Evolutionary conservation across 2,113 vertebrate genomes (phyloP).

Genomic region (Xerus inauris): DNA sequence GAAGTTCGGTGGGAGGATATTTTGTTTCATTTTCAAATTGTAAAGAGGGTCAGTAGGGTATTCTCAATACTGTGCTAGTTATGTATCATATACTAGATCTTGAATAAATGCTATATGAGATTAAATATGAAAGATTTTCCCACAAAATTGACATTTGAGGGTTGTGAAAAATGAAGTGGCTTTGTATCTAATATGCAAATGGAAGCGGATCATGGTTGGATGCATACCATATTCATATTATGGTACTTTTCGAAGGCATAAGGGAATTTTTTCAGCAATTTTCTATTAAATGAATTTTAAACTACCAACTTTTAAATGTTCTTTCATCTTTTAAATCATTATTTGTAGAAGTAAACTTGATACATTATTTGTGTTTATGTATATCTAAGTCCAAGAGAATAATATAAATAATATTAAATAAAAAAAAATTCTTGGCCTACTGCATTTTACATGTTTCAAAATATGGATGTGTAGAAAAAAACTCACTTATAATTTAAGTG

Average conservation of each 20-base stretch:
- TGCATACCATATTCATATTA: not conserved
- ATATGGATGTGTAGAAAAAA: not conserved
- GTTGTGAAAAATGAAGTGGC: slow-evolving; percentile 10
- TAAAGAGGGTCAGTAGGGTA: not conserved
- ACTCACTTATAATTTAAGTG: not conserved
- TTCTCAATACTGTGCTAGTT: not conserved
- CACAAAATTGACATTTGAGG: not conserved
- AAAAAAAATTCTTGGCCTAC: slow-evolving; percentile 10
- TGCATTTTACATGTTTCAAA: slow-evolving; percentile 34
- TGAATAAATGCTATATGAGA: not conserved
- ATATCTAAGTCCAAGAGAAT: slow-evolving; percentile 29
- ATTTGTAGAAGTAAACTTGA: not conserved
- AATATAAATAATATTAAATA: slow-evolving; percentile 34
- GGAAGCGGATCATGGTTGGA: not conserved
- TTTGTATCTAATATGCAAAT: slow-evolving; percentile 1
- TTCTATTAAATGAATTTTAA: slow-evolving; percentile 9
- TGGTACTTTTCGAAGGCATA: not conserved
- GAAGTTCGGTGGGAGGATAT: not conserved
- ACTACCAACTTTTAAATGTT: not conserved
- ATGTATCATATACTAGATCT: not conserved
- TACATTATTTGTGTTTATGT: not conserved
- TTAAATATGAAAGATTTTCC: not conserved
- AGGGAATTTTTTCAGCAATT: not conserved
- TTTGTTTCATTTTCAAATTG: slow-evolving; percentile 5
- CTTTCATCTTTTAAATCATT: not conserved